Base-by-base conservation (phyloP, 2,888 invertebrate species). In the Eristalis tenax region DNA sequence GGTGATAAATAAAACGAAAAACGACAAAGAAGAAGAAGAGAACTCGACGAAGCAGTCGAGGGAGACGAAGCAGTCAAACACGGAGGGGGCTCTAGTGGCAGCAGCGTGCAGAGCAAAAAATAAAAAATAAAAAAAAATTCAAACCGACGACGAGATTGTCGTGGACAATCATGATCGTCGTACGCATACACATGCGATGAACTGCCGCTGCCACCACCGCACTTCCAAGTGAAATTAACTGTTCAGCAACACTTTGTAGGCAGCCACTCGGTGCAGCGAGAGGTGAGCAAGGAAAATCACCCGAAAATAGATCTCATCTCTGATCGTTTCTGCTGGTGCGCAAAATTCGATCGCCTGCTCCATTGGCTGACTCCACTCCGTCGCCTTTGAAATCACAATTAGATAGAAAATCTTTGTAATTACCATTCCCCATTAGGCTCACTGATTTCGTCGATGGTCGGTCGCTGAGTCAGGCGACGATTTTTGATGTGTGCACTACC, bases 291-390 rank as follows among this genome's bases (percentile, higher is more conserved):
- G 0, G 43, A 43, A 86, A 86, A 86, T 56, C 70, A 61, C 22
- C 74, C 83, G 69, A 78, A 86, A 86, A 79, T 83, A 86, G 86
- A 83, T 83, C 79, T 75, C 83, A 83, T 79, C 86, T 75, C 50
- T 56, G 57, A 65, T 32, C 64, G 70, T 22, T 3, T 57, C 40
- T 40, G 50, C 40, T 57, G 70, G 65, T 83, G 78, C 83, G 86
- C 86, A 82, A 64, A 77, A 69, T 50, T 50, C 50, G 18, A 50
- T 50, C 50, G 50, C 18, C 50, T 50, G 50, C 43, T 43, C 15
- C 50, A 50, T 18, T 6, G 50, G 50, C 1, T 5, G 6, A 1
- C 50, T 50, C 43, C 43, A 15, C 43, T 38, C 38, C 2, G 1
- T 59, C 4, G 26, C 3, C 26, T 11, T 13, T 3, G 26, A 26